Conservation (phyloP, 30 jellyfish, hydroid and myxozoan species). For the Mastigias papua region DNA sequence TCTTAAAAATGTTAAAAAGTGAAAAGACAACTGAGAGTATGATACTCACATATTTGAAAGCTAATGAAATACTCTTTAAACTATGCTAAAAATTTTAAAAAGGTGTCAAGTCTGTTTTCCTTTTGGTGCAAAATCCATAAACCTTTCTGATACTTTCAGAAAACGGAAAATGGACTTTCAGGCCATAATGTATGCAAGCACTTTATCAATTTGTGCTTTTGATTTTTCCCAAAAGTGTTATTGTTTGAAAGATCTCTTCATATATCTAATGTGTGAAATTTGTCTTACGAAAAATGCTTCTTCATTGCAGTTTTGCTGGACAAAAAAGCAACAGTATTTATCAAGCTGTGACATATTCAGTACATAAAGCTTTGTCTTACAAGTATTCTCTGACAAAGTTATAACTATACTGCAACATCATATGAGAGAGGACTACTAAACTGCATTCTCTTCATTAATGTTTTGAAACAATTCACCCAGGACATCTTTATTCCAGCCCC, state of each 20-base stretch:
- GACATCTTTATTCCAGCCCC: too few species aligned
- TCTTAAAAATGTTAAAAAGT: too few species aligned
- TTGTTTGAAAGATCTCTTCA: background rate
- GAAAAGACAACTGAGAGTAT: background rate
- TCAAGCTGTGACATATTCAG: background rate
- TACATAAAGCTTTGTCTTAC: background rate
- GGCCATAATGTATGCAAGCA: background rate
- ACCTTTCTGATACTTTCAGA: background rate
- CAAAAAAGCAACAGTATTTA: background rate
- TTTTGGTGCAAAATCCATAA: too few species aligned
- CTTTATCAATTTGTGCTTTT: background rate
- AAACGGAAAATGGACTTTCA: background rate
- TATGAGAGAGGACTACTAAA: too few species aligned
- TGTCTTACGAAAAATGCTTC: background rate
- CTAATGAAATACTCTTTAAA: background rate
- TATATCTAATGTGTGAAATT: background rate
- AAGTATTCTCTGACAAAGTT: background rate
- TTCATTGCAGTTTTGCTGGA: background rate
- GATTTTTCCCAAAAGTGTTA: background rate
- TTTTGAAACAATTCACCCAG: too few species aligned
- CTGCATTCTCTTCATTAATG: too few species aligned
- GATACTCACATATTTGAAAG: background rate
- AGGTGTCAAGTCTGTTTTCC: background rate
- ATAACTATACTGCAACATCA: too few species aligned
- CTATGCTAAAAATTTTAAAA: too few species aligned